These are phyloP conservation scores for Samia ricini DNA, from an alignment of 1,140 invertebrate species.

Conservation along the genomic window DNA sequence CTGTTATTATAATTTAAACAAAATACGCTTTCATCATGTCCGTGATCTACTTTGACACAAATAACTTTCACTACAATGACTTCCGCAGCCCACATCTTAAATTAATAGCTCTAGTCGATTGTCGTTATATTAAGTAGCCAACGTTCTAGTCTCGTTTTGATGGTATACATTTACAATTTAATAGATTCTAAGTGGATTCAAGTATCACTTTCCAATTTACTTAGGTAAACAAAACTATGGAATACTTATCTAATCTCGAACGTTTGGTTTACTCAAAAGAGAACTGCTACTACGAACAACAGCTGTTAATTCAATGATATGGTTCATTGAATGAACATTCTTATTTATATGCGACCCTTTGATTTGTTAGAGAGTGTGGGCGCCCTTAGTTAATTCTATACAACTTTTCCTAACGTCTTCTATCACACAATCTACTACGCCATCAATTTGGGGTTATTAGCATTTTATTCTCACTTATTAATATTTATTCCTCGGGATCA, in stretches of 20 bases:
- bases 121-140: neutral
- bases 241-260: constrained; percentile 28
- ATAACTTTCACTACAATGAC: constrained; percentile 12
- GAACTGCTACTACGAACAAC: constrained; percentile 28
- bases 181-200: neutral
- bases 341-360: constrained; percentile 21
- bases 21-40: neutral
- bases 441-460: no score
- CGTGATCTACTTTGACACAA: neutral
- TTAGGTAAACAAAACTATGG: constrained; percentile 1
- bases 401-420: constrained; percentile 11
- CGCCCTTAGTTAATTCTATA: constrained; percentile 12
- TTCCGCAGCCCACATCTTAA: constrained; percentile 19
- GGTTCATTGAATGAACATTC: constrained; percentile 30
- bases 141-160: neutral
- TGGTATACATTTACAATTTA: neutral
- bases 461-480: no score
- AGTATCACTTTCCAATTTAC: neutral
- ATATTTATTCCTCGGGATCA: no score
- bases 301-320: constrained; percentile 38
- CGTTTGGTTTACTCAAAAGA: constrained; percentile 14
- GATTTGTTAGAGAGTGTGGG: constrained; percentile 17
- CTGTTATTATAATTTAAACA: neutral
- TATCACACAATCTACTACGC: neutral
- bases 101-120: constrained; percentile 1